phyloP scores from a whole-genome alignment of 1,140 invertebrate genomes.

The Fopius arisanus region DNA sequence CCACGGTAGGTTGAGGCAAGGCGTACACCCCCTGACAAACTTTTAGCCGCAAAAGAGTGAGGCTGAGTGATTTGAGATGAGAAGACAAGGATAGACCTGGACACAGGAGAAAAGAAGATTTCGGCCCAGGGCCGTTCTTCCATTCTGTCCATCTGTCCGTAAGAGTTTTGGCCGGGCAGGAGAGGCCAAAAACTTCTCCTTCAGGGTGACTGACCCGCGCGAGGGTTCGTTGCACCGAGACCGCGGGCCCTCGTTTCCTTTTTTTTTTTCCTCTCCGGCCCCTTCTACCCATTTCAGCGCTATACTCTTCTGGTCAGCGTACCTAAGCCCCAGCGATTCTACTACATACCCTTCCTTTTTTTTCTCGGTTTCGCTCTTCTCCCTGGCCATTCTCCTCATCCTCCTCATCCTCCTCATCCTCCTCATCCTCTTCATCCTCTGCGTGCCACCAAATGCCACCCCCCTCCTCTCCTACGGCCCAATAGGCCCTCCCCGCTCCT shows the following conservation, averaged over 20 bases:
- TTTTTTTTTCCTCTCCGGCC: slow-evolving; percentile 31
- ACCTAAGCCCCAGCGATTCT: slow-evolving; percentile 38
- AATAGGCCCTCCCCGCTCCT: slow-evolving; percentile 48
- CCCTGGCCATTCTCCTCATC: slow-evolving; percentile 16
- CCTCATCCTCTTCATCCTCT: slow-evolving; percentile 31
- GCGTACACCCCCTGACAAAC: not conserved
- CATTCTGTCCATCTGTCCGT: slow-evolving; percentile 43
- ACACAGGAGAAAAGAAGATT: not conserved
- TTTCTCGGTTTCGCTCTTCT: slow-evolving; percentile 23
- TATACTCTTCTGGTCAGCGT: slow-evolving; percentile 46
- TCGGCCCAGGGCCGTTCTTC: slow-evolving; percentile 18
- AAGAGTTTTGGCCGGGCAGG: slow-evolving; percentile 29
- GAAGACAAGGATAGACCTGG: not conserved
- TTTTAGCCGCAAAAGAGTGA: not conserved
- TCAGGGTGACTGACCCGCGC: slow-evolving; percentile 62
- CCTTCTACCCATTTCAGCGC: slow-evolving; percentile 32
- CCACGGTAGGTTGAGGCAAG: not conserved
- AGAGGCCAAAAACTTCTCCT: slow-evolving; percentile 17
- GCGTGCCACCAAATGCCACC: slow-evolving; percentile 6
- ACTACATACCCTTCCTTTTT: slow-evolving; percentile 30
- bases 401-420: too few relatives aligned
- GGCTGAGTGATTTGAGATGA: not conserved
- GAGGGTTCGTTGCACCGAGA: slow-evolving; percentile 60
- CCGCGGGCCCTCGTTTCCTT: slow-evolving; percentile 44
- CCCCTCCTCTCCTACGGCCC: slow-evolving; percentile 30